phyloP scores from a whole-genome alignment of 1,140 invertebrate species.

The Mactra quadrangularis region DNA sequence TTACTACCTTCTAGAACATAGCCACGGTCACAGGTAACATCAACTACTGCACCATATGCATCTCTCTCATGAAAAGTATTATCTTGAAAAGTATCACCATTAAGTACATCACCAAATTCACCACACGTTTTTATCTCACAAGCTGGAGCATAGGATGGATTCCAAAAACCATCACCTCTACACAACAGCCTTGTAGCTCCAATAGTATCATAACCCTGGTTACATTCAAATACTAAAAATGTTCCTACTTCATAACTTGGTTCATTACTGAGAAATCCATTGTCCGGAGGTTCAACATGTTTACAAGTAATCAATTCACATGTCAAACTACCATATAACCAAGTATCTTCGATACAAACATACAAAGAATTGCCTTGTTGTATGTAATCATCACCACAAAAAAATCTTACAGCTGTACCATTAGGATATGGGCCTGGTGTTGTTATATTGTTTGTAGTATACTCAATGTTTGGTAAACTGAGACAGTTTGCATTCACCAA shows the following conservation, averaged over 20 bases:
- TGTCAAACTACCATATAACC: conserved; percentile 14
- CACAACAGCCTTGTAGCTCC: conserved; percentile 7
- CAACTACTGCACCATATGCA: conserved; percentile 30
- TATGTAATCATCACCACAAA: conserved; percentile 29
- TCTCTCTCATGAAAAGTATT: not conserved
- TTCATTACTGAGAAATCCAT: not conserved
- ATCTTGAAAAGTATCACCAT: conserved; percentile 18
- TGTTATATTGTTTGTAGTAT: conserved; percentile 25
- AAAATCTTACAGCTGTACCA: conserved; percentile 6
- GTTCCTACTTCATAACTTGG: conserved; percentile 20
- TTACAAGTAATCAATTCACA: conserved; percentile 10
- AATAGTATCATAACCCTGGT: conserved; percentile 37
- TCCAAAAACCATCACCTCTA: conserved; percentile 22
- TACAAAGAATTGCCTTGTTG: not conserved
- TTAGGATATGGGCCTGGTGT: not conserved
- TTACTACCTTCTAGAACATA: conserved; percentile 28
- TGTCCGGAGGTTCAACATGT: not conserved
- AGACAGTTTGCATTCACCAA: conserved; percentile 3
- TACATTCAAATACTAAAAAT: conserved; percentile 19
- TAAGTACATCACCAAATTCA: conserved; percentile 32
- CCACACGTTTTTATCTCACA: conserved; percentile 35
- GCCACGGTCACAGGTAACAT: conserved; percentile 31
- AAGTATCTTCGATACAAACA: not conserved
- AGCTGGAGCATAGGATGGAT: not conserved
- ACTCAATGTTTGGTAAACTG: conserved; percentile 11